phyloP scores from a whole-genome alignment of 2,888 invertebrate genomes.

The Ganaspis brasiliensis region DNA sequence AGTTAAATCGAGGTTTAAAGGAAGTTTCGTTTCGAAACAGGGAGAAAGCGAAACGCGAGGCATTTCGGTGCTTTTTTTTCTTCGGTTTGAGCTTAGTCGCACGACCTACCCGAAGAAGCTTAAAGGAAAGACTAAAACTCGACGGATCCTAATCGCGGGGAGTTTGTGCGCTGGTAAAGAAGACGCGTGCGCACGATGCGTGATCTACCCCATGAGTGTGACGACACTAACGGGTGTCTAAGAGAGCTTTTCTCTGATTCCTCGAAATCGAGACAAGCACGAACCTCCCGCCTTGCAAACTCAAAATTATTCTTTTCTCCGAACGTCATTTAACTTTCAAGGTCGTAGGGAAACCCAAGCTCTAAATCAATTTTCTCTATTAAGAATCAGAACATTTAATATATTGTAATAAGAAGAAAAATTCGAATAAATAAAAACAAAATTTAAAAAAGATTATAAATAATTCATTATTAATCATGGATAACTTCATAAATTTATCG shows the following conservation, averaged over 20 bases:
- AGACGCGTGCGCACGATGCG: slow-evolving; percentile 59
- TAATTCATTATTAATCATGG: too few species aligned
- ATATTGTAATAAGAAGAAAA: too few species aligned
- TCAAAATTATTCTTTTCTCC: neutral
- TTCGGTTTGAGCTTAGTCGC: slow-evolving; percentile 57
- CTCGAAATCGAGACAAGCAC: neutral
- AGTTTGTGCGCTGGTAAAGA: slow-evolving; percentile 61
- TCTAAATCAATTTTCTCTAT: neutral
- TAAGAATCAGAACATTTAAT: too few species aligned
- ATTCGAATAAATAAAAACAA: too few species aligned
- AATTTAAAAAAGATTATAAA: too few species aligned
- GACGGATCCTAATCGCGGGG: slow-evolving; percentile 68
- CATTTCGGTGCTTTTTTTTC: slow-evolving; percentile 54
- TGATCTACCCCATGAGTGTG: slow-evolving; percentile 58
- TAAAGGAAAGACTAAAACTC: slow-evolving; percentile 69
- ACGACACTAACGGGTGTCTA: slow-evolving; percentile 64
- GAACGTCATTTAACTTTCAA: slow-evolving; percentile 2
- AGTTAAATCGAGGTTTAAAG: neutral
- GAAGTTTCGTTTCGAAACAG: slow-evolving; percentile 26
- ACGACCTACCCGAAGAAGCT: slow-evolving; percentile 56
- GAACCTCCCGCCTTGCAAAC: neutral
- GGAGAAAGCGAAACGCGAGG: slow-evolving; percentile 43
- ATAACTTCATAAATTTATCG: too few species aligned
- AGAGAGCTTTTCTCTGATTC: slow-evolving; percentile 42
- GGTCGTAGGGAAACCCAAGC: neutral